Evolutionary conservation across 2,888 invertebrate species (phyloP).

Genomic region (Tethea ocularis): DNA sequence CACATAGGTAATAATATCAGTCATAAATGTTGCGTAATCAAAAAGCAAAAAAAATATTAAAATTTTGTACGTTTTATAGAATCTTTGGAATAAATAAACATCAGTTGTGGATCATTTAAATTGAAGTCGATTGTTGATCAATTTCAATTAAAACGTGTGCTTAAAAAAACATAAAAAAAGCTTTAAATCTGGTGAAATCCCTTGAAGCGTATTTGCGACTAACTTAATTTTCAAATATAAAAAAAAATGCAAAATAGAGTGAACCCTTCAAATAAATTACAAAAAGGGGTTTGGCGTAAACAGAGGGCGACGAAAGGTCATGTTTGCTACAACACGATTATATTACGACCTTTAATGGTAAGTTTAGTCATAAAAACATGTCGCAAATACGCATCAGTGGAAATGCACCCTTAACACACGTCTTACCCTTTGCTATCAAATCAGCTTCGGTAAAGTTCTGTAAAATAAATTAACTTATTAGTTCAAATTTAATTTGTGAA

Average conservation of each 20-base stretch:
- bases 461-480: constrained; percentile 25
- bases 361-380: constrained; percentile 9
- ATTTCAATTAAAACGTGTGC: too few species aligned
- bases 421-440: constrained; percentile 36
- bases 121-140: too few species aligned
- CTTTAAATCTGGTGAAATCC: neutral
- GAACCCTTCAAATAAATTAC: neutral
- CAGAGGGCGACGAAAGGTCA: neutral
- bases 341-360: constrained; percentile 6
- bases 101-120: neutral
- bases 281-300: neutral
- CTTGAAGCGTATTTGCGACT: neutral
- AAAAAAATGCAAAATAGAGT: too few species aligned
- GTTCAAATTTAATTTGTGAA: constrained; percentile 2
- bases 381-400: constrained; percentile 29
- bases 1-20: too few species aligned
- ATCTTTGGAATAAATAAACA: too few species aligned
- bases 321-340: neutral
- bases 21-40: too few species aligned
- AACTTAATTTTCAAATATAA: neutral
- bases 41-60: too few species aligned
- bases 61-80: too few species aligned
- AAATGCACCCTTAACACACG: constrained; percentile 23
- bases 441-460: constrained; percentile 26
- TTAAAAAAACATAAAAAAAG: neutral